phyloP scores from a whole-genome alignment of 1,140 invertebrate species.

The Contarinia nasturtii region DNA sequence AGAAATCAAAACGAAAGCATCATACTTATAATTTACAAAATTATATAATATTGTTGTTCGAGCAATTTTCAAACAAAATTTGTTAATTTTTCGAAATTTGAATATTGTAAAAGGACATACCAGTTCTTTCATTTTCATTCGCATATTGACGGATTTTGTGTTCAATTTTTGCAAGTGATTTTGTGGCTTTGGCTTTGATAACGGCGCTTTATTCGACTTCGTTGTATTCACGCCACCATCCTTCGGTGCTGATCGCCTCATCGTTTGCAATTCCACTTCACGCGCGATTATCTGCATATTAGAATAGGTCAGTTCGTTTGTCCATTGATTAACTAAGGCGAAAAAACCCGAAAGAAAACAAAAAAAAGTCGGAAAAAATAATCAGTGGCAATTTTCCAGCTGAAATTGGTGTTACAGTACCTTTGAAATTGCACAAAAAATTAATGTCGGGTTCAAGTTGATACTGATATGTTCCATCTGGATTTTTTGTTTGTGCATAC shows the following conservation, averaged over 20 bases:
- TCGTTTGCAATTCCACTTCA: constrained; percentile 54
- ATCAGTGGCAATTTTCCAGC: too few relatives aligned
- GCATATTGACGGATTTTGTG: constrained; percentile 28
- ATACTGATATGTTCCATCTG: constrained; percentile 64
- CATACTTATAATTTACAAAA: too few relatives aligned
- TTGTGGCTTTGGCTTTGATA: constrained; percentile 14
- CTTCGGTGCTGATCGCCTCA: constrained; percentile 29
- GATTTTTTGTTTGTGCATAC: constrained; percentile 58
- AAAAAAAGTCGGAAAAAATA: too few relatives aligned
- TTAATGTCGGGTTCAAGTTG: constrained; percentile 58
- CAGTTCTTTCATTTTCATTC: constrained; percentile 17
- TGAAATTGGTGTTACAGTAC: background rate
- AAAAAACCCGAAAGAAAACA: background rate
- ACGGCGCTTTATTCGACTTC: constrained; percentile 12
- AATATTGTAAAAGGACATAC: too few relatives aligned
- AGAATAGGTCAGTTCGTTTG: constrained; percentile 29
- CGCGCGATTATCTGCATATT: constrained; percentile 57
- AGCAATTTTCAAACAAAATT: too few relatives aligned
- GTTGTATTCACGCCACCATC: constrained; percentile 8
- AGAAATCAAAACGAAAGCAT: too few relatives aligned
- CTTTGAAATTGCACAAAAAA: constrained; percentile 12
- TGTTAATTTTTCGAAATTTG: too few relatives aligned
- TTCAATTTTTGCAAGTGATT: constrained; percentile 46
- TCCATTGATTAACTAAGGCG: background rate
- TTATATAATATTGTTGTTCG: too few relatives aligned